phyloP scores from a whole-genome alignment of 2,797 vertebrate genomes.

The Anguilla marmorata region DNA sequence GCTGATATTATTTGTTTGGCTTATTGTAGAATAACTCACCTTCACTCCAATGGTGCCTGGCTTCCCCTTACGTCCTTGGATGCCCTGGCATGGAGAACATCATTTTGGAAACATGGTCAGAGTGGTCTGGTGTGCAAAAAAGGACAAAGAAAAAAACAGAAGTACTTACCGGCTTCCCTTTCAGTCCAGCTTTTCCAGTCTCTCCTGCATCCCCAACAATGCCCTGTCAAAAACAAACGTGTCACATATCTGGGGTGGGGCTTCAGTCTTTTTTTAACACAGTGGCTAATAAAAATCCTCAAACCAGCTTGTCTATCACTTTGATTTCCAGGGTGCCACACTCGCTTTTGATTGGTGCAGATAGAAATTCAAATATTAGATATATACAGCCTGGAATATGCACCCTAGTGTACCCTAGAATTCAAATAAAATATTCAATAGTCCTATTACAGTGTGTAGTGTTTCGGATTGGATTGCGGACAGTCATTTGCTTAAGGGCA shows the following conservation, averaged over 20 bases:
- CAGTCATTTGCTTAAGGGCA: background rate
- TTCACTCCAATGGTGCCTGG: conserved; percentile 67
- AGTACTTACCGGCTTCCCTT: conserved; percentile 75
- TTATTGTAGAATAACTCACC: conserved; percentile 55
- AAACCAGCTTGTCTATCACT: background rate
- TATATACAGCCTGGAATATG: background rate
- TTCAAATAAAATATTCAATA: background rate
- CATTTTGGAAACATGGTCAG: background rate
- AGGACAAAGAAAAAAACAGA: background rate
- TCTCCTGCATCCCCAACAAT: conserved; percentile 80
- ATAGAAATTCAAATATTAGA: background rate
- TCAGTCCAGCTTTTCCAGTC: conserved; percentile 68
- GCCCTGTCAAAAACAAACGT: conserved; percentile 66
- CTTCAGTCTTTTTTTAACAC: background rate
- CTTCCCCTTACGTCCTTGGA: conserved; percentile 64
- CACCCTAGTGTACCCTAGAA: background rate
- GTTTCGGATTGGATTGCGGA: background rate
- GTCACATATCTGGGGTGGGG: background rate
- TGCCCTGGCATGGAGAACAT: conserved; percentile 62
- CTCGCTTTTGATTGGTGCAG: background rate
- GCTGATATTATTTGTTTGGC: conserved; percentile 6
- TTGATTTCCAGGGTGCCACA: background rate
- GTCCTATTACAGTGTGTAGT: background rate
- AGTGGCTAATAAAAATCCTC: background rate
- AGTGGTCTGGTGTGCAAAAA: background rate